Evolutionary conservation across 2,113 vertebrate species (phyloP), one percentile per base, ranked within the genome.

Genomic region (Scatophagus argus): DNA sequence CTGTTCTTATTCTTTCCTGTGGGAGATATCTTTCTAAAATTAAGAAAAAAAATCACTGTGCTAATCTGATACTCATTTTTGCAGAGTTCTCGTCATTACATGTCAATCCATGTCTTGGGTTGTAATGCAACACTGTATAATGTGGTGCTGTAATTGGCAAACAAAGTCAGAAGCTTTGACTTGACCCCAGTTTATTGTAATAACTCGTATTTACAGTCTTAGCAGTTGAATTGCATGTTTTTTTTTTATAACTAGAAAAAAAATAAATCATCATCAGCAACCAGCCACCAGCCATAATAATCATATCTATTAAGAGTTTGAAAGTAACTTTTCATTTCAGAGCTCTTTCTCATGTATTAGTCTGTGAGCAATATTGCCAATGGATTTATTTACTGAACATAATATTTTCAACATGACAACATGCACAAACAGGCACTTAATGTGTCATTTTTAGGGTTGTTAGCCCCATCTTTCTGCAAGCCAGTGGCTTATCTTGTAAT

Each of bases 11-110:
- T 83, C 56, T 83, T 81, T 79, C 77, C 78, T 51, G 41, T 74
- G 71, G 78, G 81, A 86, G 36, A 73, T 79, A 70, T 82, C 62
- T 65, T 56, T 64, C 52, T 2, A 21, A 63, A 81, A 81, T 27
- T 2, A 21, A 63, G 79, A 81, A 23, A 10, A 63, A 75, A 75
- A 60, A 55, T 49, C 19, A 1, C 36, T 77, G 44, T 82, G 21
- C 41, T 41, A 64, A 81, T 78, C 39, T 72, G 49, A 14, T 52
- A 76, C 69, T 82, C 41, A 55, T 69, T 77, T 76, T 63, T 54
- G 55, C 41, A 69, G 65, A 51, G 47, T 41, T 66, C 4, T 23
- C 32, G 69, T 56, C 17, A 54, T 49, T 74, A 21, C 27, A 7
- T 39, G 32, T 77, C 65, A 44, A 3, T 65, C 46, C 11, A 38